Percentiles rank a stretch among this genome's conserved stretches.
Evolutionary conservation across 2,113 vertebrate species (phyloP).

Genomic region (Turdus rufiventris): DNA sequence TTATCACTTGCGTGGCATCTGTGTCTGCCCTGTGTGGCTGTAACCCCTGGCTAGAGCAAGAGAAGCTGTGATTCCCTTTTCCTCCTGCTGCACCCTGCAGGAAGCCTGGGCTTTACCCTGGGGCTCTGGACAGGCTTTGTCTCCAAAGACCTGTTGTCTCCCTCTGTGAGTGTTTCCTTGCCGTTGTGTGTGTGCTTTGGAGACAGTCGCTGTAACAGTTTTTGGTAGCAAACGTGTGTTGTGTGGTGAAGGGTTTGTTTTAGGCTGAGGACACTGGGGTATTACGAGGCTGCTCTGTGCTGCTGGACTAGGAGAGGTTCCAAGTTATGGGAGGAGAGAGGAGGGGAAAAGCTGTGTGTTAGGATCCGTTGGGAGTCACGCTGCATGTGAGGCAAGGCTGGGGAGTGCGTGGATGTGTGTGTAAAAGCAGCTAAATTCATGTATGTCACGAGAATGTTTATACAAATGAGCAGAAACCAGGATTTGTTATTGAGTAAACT

Average conservation of each 20-base stretch:
- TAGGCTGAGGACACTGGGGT: not conserved
- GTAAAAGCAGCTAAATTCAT: not conserved
- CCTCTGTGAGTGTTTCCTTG: not conserved
- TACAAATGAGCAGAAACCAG: not conserved
- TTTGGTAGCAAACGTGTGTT: not conserved
- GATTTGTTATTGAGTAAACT: not conserved
- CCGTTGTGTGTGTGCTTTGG: not conserved
- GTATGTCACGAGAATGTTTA: not conserved
- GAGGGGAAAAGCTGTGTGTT: not conserved
- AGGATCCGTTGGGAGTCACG: accelerated
- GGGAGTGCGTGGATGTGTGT: not conserved
- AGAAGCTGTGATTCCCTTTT: not conserved
- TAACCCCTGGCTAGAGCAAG: not conserved
- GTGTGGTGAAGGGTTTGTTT: not conserved
- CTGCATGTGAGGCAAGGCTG: not conserved
- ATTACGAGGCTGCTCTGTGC: not conserved
- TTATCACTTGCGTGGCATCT: not conserved
- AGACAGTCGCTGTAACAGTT: not conserved
- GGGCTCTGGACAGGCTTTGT: not conserved
- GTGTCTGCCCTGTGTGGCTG: not conserved
- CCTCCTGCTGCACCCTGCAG: not conserved
- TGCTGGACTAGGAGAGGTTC: not conserved
- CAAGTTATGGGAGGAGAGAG: not conserved
- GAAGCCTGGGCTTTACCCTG: not conserved
- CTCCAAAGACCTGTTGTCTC: not conserved